Percentiles rank a stretch among this genome's conserved stretches.
These are phyloP conservation scores for Nylanderia fulva DNA, from an alignment of 1,140 invertebrate genomes.

Conservation along the genomic window DNA sequence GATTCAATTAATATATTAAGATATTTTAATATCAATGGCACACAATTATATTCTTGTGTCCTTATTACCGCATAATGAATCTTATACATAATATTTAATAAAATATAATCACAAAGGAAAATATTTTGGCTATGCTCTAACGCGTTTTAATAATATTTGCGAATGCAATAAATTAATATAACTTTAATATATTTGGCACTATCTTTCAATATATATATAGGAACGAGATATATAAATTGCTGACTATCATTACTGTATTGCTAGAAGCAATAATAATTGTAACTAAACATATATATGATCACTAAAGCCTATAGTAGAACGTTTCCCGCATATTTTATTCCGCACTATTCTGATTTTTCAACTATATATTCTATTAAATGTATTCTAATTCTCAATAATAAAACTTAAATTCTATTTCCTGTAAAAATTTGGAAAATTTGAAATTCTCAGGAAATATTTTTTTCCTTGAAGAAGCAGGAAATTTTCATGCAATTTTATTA, in stretches of 20 bases:
- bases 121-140: slow-evolving; percentile 69
- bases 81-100: slow-evolving; percentile 1
- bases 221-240: background rate
- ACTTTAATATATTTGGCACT: background rate
- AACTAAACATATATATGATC: background rate
- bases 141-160: slow-evolving; percentile 60
- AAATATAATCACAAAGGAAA: slow-evolving; percentile 4
- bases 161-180: slow-evolving; percentile 42
- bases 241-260: background rate
- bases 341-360: too few relatives aligned
- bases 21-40: slow-evolving; percentile 42
- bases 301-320: background rate
- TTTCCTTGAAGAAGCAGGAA: too few relatives aligned
- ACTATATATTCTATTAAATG: too few relatives aligned
- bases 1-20: slow-evolving; percentile 25
- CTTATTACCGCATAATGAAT: slow-evolving; percentile 24
- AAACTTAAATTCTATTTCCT: too few relatives aligned
- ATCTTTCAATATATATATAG: background rate
- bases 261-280: background rate
- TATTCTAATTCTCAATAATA: too few relatives aligned
- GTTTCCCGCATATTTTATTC: too few relatives aligned
- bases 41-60: background rate
- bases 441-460: too few relatives aligned
- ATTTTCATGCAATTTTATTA: too few relatives aligned
- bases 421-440: too few relatives aligned